Conservation (phyloP, 1,140 invertebrate species). For the Globodera ellingtonae region DNA sequence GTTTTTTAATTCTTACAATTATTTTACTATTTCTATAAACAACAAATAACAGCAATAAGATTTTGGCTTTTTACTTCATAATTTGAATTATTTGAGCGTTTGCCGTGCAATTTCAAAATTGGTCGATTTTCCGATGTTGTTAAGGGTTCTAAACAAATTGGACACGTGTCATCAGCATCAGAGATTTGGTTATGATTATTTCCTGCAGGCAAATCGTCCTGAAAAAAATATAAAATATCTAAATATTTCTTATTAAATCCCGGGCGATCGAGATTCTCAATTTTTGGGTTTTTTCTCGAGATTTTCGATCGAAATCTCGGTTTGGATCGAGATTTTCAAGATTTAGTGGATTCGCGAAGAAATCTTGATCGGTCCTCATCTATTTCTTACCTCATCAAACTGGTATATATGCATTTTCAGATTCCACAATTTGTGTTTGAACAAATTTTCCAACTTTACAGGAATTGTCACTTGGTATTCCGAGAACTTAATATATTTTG, state of each 20-base stretch:
- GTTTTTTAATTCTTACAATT: too few species aligned
- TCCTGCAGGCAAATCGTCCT: neutral
- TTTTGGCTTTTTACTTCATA: neutral
- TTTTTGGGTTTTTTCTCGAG: too few species aligned
- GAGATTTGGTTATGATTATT: neutral
- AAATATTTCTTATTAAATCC: neutral
- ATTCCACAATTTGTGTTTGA: neutral
- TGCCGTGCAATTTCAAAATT: neutral
- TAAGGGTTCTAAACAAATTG: neutral
- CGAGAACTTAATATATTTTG: neutral
- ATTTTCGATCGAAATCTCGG: too few species aligned
- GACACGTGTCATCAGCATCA: neutral
- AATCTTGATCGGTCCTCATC: too few species aligned
- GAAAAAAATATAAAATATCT: neutral
- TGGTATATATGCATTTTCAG: neutral
- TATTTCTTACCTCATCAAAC: neutral
- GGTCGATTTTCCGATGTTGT: neutral
- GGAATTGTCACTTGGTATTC: slow-evolving; percentile 2
- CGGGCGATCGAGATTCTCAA: too few species aligned
- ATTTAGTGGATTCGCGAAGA: too few species aligned
- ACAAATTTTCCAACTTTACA: neutral
- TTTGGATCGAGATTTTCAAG: too few species aligned
- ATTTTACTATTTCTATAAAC: too few species aligned
- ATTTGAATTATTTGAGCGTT: neutral
- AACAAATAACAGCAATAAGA: neutral